These are phyloP conservation scores for Cacatua alba DNA, from an alignment of 2,113 vertebrate genomes.

Conservation along the genomic window DNA sequence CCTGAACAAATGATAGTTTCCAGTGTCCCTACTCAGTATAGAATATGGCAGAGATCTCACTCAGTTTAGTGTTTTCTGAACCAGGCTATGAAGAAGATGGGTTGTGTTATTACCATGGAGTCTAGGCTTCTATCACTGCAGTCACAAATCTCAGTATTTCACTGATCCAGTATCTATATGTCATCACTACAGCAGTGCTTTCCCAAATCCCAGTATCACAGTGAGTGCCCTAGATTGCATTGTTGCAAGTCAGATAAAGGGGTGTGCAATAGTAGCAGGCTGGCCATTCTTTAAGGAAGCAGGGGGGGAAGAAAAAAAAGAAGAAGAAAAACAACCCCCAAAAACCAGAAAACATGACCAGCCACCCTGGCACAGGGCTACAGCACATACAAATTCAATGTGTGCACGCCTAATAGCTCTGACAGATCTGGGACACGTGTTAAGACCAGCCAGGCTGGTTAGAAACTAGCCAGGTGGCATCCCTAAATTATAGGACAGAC, in stretches of 20 bases:
- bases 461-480: background rate
- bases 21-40: no score
- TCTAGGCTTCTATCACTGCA: background rate
- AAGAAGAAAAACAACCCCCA: background rate
- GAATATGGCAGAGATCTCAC: background rate
- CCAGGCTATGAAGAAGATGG: background rate
- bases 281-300: background rate
- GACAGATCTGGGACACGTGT: background rate
- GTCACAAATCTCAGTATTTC: background rate
- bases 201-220: accelerated
- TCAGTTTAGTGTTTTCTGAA: background rate
- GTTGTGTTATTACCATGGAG: background rate
- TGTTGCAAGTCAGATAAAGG: background rate
- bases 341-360: background rate
- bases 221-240: background rate
- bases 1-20: background rate
- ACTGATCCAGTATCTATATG: background rate
- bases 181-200: background rate
- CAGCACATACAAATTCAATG: background rate
- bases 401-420: background rate
- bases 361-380: background rate
- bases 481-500: background rate
- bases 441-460: background rate
- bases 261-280: background rate
- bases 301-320: background rate